Evolutionary conservation across 2,888 invertebrate species (phyloP), one percentile per base, ranked within the genome.

Genomic region (Tineola bisselliella): DNA sequence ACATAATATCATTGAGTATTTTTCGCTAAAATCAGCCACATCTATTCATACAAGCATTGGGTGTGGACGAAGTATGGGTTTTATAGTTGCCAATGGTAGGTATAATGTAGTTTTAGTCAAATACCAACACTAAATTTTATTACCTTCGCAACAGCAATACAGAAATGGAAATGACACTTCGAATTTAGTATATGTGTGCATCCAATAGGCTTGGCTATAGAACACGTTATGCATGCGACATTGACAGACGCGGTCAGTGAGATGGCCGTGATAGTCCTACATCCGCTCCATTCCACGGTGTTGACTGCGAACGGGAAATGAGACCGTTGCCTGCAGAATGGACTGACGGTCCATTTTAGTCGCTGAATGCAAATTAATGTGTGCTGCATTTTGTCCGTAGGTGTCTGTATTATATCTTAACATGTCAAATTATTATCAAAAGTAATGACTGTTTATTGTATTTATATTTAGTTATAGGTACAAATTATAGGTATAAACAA

Each of bases 351-450:
- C 81, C 76, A 75, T 79, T 79, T 76, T 71, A 79, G 77, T 31
- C 75, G 74, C 75, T 77, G 80, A 81, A 83, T 83, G 82, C 77
- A 81, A 83, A 82, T 82, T 81, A 80, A 82, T 77, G 78, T 77
- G 73, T 69, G 71, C 68, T 68, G 61, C 58, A 25, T 33, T 58
- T 31, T 30, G 13, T n/a, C 33, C 3, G 8, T 25, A 57, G n/a
- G n/a, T n/a, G n/a, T n/a, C n/a, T n/a, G n/a, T 12, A 11, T 57
- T 17, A 13, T 57, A 19, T 57, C 57, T 57, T 54, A 18, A 13
- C 52, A 18, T 18, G 15, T 18, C 15, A 15, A 52, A 52, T 52
- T 18, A 6, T 6, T 44, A 44, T 44, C 31, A 31, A 10, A 8
- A 31, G 6, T 31, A 31, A 31, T n/a, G n/a, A n/a, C n/a, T n/a